phyloP scores from a whole-genome alignment of 2,113 vertebrate genomes.

The Pelusios castaneus region DNA sequence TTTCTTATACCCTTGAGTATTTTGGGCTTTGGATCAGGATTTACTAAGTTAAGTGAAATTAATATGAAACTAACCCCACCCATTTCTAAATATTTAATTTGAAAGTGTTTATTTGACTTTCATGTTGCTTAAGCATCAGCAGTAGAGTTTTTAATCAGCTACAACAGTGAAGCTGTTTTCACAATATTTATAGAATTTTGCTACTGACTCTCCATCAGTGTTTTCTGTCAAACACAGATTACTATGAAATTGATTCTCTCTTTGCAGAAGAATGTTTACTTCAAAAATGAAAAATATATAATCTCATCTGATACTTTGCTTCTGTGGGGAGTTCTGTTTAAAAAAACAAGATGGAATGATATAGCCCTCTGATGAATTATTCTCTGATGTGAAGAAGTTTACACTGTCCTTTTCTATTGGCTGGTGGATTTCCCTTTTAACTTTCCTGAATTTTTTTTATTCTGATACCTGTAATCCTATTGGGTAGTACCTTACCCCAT shows the following conservation, averaged over 20 bases:
- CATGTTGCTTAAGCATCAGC: background rate
- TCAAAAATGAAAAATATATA: background rate
- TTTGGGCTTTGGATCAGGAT: background rate
- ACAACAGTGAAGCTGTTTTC: background rate
- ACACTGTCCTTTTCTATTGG: too few species aligned
- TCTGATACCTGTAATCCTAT: too few species aligned
- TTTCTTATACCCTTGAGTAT: background rate
- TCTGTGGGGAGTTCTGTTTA: background rate
- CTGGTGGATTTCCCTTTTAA: background rate
- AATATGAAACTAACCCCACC: background rate
- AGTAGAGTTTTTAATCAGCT: background rate
- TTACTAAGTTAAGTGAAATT: background rate
- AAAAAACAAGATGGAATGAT: background rate
- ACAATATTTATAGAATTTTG: background rate
- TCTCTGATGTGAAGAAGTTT: background rate
- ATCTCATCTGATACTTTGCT: background rate
- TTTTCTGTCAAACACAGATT: background rate
- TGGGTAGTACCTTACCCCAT: too few species aligned
- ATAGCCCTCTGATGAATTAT: background rate
- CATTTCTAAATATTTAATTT: background rate
- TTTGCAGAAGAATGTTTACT: background rate
- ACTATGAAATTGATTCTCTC: background rate
- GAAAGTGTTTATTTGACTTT: background rate
- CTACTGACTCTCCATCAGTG: background rate
- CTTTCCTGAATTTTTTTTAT: too few species aligned